Percentiles rank a stretch among this genome's conserved stretches.
phyloP scores from a whole-genome alignment of 2,888 invertebrate genomes.

The Melinaea marsaeus region DNA sequence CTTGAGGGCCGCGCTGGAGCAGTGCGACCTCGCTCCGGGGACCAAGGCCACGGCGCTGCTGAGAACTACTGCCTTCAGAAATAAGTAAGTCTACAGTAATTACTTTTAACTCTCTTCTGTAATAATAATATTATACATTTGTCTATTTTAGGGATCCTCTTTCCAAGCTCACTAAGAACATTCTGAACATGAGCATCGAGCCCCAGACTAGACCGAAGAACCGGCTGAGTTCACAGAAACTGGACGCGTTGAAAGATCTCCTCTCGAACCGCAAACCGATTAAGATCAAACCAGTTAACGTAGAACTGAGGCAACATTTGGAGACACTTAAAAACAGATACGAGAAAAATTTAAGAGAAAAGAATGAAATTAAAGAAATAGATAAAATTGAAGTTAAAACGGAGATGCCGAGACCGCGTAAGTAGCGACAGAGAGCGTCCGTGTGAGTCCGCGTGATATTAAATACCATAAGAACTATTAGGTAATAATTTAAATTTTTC shows the following conservation, averaged over 20 bases:
- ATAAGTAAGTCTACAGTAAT: conserved; percentile 24
- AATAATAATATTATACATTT: conserved; percentile 16
- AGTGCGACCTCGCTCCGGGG: conserved; percentile 52
- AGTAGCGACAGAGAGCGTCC: neutral
- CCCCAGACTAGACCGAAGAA: conserved; percentile 58
- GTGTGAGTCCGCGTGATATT: neutral
- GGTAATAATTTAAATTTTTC: neutral
- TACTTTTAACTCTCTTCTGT: neutral
- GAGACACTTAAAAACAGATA: conserved; percentile 57
- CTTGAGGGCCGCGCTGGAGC: conserved; percentile 56
- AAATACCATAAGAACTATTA: neutral
- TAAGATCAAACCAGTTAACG: conserved; percentile 71
- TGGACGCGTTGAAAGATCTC: conserved; percentile 70
- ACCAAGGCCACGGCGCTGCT: conserved; percentile 58
- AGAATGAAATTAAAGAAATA: conserved; percentile 38
- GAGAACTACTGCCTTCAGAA: conserved; percentile 57
- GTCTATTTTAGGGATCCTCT: conserved; percentile 57
- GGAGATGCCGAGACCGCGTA: conserved; percentile 18
- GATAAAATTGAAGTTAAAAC: conserved; percentile 22
- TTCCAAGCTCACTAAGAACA: conserved; percentile 71
- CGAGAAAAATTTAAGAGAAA: conserved; percentile 51
- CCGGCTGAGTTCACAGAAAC: conserved; percentile 67
- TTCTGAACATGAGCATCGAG: conserved; percentile 73
- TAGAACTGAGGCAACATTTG: conserved; percentile 63
- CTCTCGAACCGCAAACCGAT: conserved; percentile 72